Evolutionary conservation across 1,140 invertebrate genomes (phyloP), one percentile per base, ranked within the genome.

Genomic region (Brachionus rotundiformis): DNA sequence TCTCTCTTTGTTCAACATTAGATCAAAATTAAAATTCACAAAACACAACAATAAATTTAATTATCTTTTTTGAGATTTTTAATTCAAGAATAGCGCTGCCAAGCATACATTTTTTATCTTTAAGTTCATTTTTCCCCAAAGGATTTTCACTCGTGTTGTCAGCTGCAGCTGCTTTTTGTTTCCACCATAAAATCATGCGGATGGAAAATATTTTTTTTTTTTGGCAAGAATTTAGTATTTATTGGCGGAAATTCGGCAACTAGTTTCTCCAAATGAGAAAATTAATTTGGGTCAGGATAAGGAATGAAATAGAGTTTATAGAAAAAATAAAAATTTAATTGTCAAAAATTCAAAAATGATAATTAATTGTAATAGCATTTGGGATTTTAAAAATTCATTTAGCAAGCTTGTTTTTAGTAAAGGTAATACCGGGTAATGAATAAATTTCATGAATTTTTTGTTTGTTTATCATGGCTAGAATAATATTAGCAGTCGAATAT

Each of bases 381-480:
- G 47, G n/a, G 23, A 23, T 54, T 54, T 54, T 7, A 54, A 54
- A 54, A 54, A 54, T 19, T 23, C n/a, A 54, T 54, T 54, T 19
- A 54, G 47, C n/a, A 54, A 54, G 19, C 47, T 16, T 25, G 47
- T 54, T 54, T 54, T 54, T 54, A 19, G 8, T 19, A 54, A 54
- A 54, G 47, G 47, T 54, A 54, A 54, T 54, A 19, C 19, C 5
- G 19, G 10, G 47, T 54, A 54, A 41, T 41, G 39, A 41, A 41
- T 11, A 41, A 41, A 54, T 54, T 54, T n/a, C 47, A 54, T 54
- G 23, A 54, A 54, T 54, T 54, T 54, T 54, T 54, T 54, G 47
- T 54, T 54, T 54, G 47, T 54, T 54, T 54, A 54, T 54, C 47
- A 54, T 54, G 19, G 47, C 47, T 54, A 54, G 47, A 54, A 54